Base-by-base conservation (phyloP, 2,113 vertebrate genomes). In the Pterophyllum scalare region DNA sequence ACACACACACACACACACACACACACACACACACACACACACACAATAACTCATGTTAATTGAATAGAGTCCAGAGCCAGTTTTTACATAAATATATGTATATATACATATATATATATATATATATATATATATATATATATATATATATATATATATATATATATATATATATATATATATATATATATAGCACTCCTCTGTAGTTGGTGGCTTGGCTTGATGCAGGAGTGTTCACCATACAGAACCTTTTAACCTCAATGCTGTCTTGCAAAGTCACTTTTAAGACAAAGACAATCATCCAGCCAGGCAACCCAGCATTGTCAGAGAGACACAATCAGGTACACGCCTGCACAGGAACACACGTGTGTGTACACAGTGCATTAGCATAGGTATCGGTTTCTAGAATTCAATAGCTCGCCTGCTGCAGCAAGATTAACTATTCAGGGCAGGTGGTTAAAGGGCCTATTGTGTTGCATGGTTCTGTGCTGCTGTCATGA, bases 391-490 rank as follows among this genome's bases (percentile, higher is more conserved):
- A 86, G 90, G 93, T 96, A 95, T 96, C 93, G 19, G 83, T 96
- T 96, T 92, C 95, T 90, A 92, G 92, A 94, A 95, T 94, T 96
- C 94, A 96, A 96, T 96, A 96, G 94, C 95, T 89, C 13, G 86
- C 93, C 90, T 93, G 94, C 91, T 94, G 92, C 93, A 88, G 93
- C 91, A 87, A 95, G 90, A 95, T 96, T 94, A 95, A 95, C 94
- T 95, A 95, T 96, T 95, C 93, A 94, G 86, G 90, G 92, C 94
- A 96, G 95, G 94, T 96, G 94, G 95, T 94, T 95, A 93, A 94
- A 95, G 92, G 84, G 80, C 88, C 93, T 93, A 95, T 96, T 96
- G 93, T 95, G 92, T 95, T 94, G 90, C 94, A 94, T 38, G 79
- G 84, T 80, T 82, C 85, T 91, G 88, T 92, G 89, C 91, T 84